Conservation (phyloP, 1,140 invertebrate species). For the Dreissena rostriformis region DNA sequence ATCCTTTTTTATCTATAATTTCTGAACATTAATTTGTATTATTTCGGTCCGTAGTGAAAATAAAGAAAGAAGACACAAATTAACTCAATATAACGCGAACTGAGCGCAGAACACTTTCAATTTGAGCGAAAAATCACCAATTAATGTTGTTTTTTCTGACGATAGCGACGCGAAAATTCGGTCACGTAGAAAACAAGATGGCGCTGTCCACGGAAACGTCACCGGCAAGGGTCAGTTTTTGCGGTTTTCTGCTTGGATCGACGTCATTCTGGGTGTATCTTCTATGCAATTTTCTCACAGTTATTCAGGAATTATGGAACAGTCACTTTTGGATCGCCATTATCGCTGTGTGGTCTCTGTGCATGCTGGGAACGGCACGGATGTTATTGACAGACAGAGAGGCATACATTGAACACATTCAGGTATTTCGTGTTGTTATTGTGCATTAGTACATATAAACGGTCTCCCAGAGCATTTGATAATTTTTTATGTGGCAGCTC, state of each 20-base stretch:
- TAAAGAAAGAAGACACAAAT: background rate
- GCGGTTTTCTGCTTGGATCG: constrained; percentile 34
- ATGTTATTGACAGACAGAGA: constrained; percentile 27
- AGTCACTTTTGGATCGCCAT: constrained; percentile 32
- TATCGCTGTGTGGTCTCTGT: constrained; percentile 18
- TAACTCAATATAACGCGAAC: background rate
- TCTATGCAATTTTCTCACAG: constrained; percentile 11
- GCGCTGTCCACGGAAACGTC: constrained; percentile 34
- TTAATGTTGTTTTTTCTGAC: background rate
- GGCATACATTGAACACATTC: constrained; percentile 15
- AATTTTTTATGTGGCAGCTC: too few species aligned
- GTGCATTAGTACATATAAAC: too few species aligned
- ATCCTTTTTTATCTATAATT: background rate
- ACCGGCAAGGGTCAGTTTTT: constrained; percentile 24
- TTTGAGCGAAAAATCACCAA: background rate
- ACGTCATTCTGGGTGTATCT: constrained; percentile 22
- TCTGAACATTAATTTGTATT: background rate
- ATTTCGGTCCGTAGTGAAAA: background rate
- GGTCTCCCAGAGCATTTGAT: too few species aligned
- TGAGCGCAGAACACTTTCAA: background rate
- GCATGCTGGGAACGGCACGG: constrained; percentile 31
- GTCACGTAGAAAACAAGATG: constrained; percentile 33
- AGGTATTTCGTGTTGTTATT: constrained; percentile 1
- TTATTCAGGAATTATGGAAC: constrained; percentile 25
- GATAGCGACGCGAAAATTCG: constrained; percentile 13